phyloP scores from a whole-genome alignment of 2,797 vertebrate genomes.

The Gobionotothen gibberifrons region DNA sequence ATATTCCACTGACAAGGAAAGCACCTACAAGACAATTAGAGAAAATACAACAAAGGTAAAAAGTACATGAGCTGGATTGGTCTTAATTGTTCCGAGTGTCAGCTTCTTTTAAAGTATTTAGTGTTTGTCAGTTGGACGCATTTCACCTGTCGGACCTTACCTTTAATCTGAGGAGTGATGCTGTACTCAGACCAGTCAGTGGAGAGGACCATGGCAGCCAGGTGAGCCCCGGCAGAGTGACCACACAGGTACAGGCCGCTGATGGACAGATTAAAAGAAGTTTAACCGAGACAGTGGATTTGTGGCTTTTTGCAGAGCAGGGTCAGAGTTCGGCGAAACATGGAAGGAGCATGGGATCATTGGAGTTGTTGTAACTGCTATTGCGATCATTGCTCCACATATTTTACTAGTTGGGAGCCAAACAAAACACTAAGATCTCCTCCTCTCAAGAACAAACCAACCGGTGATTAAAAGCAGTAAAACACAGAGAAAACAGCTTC shows the following conservation, averaged over 20 bases:
- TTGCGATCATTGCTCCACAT: no score
- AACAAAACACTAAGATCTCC: no score
- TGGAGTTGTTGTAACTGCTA: no score
- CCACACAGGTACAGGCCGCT: conserved; percentile 94
- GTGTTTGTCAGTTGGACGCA: not conserved
- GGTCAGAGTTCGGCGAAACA: not conserved
- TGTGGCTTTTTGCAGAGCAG: not conserved
- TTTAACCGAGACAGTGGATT: not conserved
- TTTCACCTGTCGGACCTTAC: conserved; percentile 63
- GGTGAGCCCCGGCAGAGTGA: conserved; percentile 94
- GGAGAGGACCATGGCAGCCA: conserved; percentile 92
- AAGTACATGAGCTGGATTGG: not conserved
- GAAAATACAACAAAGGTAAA: not conserved
- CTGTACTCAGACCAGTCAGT: conserved; percentile 88
- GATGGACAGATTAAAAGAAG: conserved; percentile 10
- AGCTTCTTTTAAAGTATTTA: not conserved
- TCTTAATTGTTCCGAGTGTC: not conserved
- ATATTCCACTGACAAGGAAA: conserved; percentile 93
- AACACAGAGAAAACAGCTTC: no score
- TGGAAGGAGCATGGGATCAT: no score
- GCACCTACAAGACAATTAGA: conserved; percentile 80
- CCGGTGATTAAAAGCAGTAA: no score
- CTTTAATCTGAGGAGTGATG: conserved; percentile 89
- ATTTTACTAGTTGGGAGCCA: no score
- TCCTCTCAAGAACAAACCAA: no score